Conservation (phyloP, 2,888 invertebrate species). For the Ectropis crepuscularia region DNA sequence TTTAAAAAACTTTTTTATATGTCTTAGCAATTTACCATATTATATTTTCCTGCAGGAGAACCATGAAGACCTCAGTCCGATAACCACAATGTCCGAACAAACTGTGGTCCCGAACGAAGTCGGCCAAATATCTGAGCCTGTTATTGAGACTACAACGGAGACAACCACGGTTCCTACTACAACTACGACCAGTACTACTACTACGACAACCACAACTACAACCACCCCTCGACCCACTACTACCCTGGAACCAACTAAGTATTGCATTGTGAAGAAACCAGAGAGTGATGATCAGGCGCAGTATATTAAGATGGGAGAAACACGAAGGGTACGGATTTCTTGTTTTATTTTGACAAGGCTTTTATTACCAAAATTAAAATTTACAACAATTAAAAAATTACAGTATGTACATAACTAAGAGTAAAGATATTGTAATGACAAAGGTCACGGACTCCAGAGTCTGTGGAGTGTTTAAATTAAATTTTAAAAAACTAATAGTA, state of each 20-base stretch:
- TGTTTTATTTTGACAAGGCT: too few species aligned
- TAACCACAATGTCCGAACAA: slow-evolving; percentile 78
- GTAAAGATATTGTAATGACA: too few species aligned
- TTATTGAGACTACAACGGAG: slow-evolving; percentile 66
- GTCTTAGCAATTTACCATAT: too few species aligned
- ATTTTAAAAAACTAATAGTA: too few species aligned
- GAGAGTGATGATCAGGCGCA: slow-evolving; percentile 90
- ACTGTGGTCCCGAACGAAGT: slow-evolving; percentile 72
- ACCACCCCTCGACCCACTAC: slow-evolving; percentile 85
- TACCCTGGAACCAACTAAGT: slow-evolving; percentile 86
- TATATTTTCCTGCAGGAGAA: slow-evolving; percentile 56
- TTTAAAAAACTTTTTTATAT: too few species aligned
- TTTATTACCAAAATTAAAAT: too few species aligned
- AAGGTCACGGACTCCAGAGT: too few species aligned
- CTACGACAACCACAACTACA: slow-evolving; percentile 76
- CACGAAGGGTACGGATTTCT: slow-evolving; percentile 92
- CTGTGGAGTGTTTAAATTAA: too few species aligned
- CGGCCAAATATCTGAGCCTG: slow-evolving; percentile 75
- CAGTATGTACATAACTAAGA: too few species aligned
- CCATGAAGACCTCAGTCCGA: slow-evolving; percentile 68
- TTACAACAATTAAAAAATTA: too few species aligned
- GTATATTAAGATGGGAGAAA: slow-evolving; percentile 93
- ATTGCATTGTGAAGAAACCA: slow-evolving; percentile 93
- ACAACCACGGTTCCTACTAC: slow-evolving; percentile 60
- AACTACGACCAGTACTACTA: slow-evolving; percentile 61